Conservation (phyloP, 2,113 vertebrate genomes). For the Seriola quinqueradiata region DNA sequence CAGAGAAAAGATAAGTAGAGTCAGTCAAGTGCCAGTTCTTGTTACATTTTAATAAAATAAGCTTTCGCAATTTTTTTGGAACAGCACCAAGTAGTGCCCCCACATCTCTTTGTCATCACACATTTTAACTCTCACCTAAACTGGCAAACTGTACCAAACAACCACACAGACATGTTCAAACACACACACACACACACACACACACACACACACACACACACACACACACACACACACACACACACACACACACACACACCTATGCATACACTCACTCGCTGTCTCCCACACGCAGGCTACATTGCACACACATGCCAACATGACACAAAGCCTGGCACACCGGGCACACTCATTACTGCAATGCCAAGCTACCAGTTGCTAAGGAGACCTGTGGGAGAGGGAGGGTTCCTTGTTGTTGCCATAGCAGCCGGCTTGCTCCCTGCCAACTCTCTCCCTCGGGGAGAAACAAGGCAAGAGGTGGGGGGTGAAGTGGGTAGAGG, state of each 20-base stretch:
- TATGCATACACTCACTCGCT: constrained; percentile 31
- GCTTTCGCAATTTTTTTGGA: constrained; percentile 33
- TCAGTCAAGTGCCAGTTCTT: constrained; percentile 59
- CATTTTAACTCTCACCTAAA: constrained; percentile 72
- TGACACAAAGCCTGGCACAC: constrained; percentile 83
- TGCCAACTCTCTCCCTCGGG: constrained; percentile 85
- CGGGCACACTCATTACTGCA: constrained; percentile 85
- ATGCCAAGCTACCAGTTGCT: constrained; percentile 90
- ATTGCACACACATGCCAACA: constrained; percentile 70
- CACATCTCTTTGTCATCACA: constrained; percentile 67
- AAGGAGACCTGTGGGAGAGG: constrained; percentile 89
- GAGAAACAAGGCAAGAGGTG: constrained; percentile 80
- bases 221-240: constrained; percentile 28
- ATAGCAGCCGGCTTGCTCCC: constrained; percentile 87
- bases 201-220: constrained; percentile 4
- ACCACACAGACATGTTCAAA: constrained; percentile 37
- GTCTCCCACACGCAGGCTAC: constrained; percentile 42
- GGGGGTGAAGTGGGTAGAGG: constrained; percentile 80
- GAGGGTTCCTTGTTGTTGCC: constrained; percentile 87
- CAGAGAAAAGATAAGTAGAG: constrained; percentile 31
- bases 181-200: constrained; percentile 17
- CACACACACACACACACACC: constrained; percentile 8
- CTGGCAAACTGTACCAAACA: constrained; percentile 56
- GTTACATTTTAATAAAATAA: constrained; percentile 62
- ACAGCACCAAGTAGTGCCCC: constrained; percentile 48